These are phyloP conservation scores for Pelecanus crispus DNA, from an alignment of 2,113 vertebrate species.

Conservation along the genomic window DNA sequence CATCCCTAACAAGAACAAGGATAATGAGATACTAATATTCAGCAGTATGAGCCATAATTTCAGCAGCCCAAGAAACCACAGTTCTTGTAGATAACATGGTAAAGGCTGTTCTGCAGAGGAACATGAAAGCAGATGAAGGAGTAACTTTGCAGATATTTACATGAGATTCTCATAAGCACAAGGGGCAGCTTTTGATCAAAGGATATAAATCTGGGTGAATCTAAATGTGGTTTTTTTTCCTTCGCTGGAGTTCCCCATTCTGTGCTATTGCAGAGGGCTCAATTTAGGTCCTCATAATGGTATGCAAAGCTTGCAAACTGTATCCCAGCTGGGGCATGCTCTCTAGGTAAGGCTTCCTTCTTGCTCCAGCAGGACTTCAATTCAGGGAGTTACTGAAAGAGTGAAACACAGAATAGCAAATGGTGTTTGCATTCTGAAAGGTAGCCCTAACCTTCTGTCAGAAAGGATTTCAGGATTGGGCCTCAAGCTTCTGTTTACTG, in stretches of 20 bases:
- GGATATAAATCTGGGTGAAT: conserved; percentile 56
- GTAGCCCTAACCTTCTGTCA: not conserved
- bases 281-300: conserved; percentile 8
- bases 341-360: not conserved
- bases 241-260: not conserved
- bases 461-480: not conserved
- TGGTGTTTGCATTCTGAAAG: not conserved
- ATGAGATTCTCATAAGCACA: conserved; percentile 54
- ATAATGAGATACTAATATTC: conserved; percentile 17
- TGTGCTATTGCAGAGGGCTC: not conserved
- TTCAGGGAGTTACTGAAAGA: not conserved
- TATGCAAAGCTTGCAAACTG: conserved; percentile 13
- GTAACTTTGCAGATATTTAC: conserved; percentile 54
- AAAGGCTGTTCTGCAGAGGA: conserved; percentile 12
- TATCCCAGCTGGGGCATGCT: not conserved
- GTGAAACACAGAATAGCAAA: not conserved
- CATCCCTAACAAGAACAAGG: not conserved
- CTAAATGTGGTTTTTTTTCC: not conserved
- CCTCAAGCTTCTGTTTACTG: not conserved
- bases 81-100: not conserved
- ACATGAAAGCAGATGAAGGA: conserved; percentile 28
- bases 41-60: not conserved
- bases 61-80: not conserved
- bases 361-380: not conserved
- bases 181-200: conserved; percentile 60